phyloP scores from a whole-genome alignment of 2,113 vertebrate genomes.

The Anoura caudifer region DNA sequence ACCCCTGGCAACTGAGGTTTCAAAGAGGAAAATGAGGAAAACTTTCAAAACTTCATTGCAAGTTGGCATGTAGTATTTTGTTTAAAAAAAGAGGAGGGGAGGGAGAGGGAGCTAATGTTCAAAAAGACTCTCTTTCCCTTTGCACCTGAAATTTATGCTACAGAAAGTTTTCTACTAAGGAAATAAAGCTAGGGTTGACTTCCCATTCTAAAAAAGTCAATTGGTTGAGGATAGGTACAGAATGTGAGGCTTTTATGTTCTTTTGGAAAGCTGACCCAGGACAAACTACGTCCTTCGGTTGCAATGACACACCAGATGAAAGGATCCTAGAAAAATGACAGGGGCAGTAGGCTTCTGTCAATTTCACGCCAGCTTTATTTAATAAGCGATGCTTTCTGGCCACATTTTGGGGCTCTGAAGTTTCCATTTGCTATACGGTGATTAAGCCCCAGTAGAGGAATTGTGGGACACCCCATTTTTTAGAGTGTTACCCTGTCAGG shows the following conservation, averaged over 20 bases:
- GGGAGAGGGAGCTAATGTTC: neutral
- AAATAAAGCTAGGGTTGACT: neutral
- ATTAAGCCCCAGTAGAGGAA: neutral
- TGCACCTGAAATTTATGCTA: neutral
- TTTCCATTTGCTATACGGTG: neutral
- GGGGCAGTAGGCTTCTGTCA: neutral
- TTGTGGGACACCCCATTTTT: neutral
- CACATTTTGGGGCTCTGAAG: neutral
- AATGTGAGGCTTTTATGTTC: neutral
- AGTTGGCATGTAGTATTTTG: constrained; percentile 29
- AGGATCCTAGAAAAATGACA: neutral
- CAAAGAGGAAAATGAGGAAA: constrained; percentile 29
- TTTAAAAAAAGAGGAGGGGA: neutral
- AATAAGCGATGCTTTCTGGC: neutral
- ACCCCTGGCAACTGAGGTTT: neutral
- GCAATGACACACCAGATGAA: neutral
- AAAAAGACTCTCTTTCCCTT: neutral
- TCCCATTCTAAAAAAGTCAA: neutral
- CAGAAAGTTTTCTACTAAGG: neutral
- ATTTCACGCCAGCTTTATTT: neutral
- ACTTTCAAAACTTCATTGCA: neutral
- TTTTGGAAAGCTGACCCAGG: neutral
- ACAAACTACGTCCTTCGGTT: neutral
- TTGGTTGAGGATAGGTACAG: neutral
- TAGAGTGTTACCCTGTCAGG: neutral